Conservation (phyloP, 2,888 invertebrate genomes). For the Capitulum mitella region DNA sequence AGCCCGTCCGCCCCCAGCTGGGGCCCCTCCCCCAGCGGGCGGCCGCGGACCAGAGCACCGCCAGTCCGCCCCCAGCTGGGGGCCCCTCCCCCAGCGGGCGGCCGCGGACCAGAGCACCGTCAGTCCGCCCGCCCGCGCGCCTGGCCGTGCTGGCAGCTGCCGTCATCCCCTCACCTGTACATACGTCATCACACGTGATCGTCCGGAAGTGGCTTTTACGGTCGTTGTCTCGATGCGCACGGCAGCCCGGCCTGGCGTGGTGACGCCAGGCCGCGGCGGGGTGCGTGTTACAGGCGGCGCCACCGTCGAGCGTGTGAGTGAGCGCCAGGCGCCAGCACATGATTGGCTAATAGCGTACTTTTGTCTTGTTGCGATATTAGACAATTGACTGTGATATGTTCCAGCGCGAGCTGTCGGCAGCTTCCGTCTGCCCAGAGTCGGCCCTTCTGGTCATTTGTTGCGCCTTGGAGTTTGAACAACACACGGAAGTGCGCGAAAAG, state of each 20-base stretch:
- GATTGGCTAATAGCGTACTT: background rate
- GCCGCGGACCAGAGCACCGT: background rate
- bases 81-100: too few relatives aligned
- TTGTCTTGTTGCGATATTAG: background rate
- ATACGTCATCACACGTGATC: background rate
- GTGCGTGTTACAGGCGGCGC: background rate
- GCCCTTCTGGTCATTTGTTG: too few relatives aligned
- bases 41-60: background rate
- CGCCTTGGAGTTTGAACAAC: too few relatives aligned
- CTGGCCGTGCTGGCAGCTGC: constrained; percentile 4
- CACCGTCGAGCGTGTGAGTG: background rate
- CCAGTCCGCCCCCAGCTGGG: too few relatives aligned
- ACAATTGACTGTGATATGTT: constrained; percentile 12
- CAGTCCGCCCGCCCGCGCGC: background rate
- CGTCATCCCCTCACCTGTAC: background rate
- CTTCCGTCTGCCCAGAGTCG: too few relatives aligned
- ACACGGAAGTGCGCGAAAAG: too few relatives aligned
- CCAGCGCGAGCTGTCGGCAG: too few relatives aligned
- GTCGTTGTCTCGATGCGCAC: too few relatives aligned
- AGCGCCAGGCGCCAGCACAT: background rate
- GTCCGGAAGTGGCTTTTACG: background rate
- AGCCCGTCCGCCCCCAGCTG: background rate
- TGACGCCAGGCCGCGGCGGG: background rate
- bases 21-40: background rate
- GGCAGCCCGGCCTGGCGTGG: background rate